Evolutionary conservation across 2,797 vertebrate species (phyloP), one percentile per base, ranked within the genome.

Genomic region (Platyrinchus mystaceus): DNA sequence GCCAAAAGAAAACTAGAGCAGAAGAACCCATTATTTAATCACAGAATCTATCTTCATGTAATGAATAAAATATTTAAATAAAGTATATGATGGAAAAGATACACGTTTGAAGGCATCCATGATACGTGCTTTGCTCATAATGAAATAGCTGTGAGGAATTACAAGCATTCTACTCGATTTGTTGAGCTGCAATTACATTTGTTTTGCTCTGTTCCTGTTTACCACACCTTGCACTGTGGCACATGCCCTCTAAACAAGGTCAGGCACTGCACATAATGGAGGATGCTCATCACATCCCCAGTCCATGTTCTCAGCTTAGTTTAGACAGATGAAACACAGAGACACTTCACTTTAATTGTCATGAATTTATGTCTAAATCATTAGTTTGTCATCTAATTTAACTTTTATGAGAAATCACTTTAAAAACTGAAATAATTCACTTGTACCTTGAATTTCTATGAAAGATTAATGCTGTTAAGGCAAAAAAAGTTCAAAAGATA

Each of bases 361-460:
- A 74, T 18, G 39, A 76, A 62, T 80, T 93, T 80, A 49, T 52
- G 53, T 62, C 79, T 75, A 88, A 79, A 84, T 69, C 60, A 62
- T 82, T 89, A 1, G 1, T 89, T 85, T 89, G 89, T 64, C 84
- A 87, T 34, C 70, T 82, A 58, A 88, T 93, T 82, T 64, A 71
- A 82, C 41, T 92, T 95, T 77, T n/a, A 90, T 70, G 49, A 84
- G n/a, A 30, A 91, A 50, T 68, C n/a, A 46, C 30, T 84, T 92
- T 68, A 79, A 89, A 95, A 94, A 88, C 47, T 77, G 59, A 94
- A 94, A 84, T 89, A 90, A 93, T 82, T 86, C 52, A 77, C 67
- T 91, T 74, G 59, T 53, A 82, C 63, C 56, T 79, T 55, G 83
- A 96, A 64, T 74, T 84, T 32, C 44, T 70, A 64, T 67, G 20